A percentile compares a stretch with the other conserved stretches of the same genome.
These are phyloP conservation scores for Apis florea DNA, from an alignment of 1,140 invertebrate species.

Conservation along the genomic window DNA sequence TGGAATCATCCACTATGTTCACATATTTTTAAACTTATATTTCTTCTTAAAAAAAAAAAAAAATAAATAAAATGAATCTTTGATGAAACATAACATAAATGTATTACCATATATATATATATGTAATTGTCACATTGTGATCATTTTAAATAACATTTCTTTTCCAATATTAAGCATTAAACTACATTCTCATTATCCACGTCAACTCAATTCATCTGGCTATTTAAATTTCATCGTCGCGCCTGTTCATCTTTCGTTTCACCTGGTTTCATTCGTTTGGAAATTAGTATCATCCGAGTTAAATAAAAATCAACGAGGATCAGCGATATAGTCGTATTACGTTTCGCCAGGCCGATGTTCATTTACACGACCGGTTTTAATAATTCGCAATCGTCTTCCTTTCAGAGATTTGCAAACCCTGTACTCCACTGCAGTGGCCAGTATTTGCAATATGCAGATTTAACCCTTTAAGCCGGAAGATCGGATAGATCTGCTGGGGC, in stretches of 20 bases:
- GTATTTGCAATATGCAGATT: slow-evolving; percentile 47
- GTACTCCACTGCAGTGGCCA: not conserved
- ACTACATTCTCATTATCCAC: not conserved
- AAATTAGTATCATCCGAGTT: slow-evolving; percentile 17
- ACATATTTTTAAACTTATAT: too few species aligned
- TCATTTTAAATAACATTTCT: too few species aligned
- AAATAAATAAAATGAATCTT: too few species aligned
- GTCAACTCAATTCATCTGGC: not conserved
- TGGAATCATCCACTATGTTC: too few species aligned
- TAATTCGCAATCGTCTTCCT: not conserved
- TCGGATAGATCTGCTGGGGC: too few species aligned
- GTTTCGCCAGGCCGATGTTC: slow-evolving; percentile 8
- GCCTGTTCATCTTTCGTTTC: not conserved
- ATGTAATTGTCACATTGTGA: too few species aligned
- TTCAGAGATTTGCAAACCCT: not conserved
- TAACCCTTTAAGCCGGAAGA: slow-evolving; percentile 24
- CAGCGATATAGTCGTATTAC: slow-evolving; percentile 47
- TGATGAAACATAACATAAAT: too few species aligned
- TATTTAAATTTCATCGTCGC: not conserved
- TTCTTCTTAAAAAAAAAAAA: too few species aligned
- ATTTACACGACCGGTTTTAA: slow-evolving; percentile 17
- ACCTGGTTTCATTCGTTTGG: not conserved
- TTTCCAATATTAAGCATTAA: too few species aligned
- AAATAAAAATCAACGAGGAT: slow-evolving; percentile 21
- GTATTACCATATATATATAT: too few species aligned